Base-by-base conservation (phyloP, 2,797 vertebrate genomes). In the Notolabrus celidotus region DNA sequence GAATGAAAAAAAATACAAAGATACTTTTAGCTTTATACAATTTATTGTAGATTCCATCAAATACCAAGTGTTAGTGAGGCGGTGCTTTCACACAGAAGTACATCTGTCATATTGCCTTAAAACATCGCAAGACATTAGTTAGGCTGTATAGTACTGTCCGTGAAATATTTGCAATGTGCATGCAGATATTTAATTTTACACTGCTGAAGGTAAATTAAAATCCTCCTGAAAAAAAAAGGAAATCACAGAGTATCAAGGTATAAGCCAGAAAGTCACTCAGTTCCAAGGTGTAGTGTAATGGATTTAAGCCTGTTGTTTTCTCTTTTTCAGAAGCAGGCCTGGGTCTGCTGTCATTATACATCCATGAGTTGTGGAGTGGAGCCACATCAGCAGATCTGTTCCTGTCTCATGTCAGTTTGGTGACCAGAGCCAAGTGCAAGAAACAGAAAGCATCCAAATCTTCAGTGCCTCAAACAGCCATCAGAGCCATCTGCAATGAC, bases 331-430 rank as follows among this genome's bases (percentile, higher is more conserved):
- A 91, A 29, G 86, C 89, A 0, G 92, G 92, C 0, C 74, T 93
- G 74, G 83, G 74, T 27, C 76, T 95, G 58, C 60, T 92, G 66
- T 91, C 93, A 0, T 29, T 91, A 64, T 94, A 94, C 84, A 67
- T 94, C 69, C 88, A 91, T 64, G 94, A 95, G 71, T 12, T 91
- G 69, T 95, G 92, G 94, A 93, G 88, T 2, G 93, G 92, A 41
- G 88, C 87, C 8, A 3, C 43, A 0, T 88, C 89, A 1, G 76
- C 93, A 7, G 83, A 90, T 22, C 80, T 94, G 46, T 92, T 95
- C 74, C 78, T 92, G 67, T 81, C 76, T 23, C 93, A 95, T 10
- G 83, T 92, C 57, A 11, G 19, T 36, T 71, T 91, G 71, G 84
- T 95, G 62, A 81, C 70, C 31, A 52, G 34, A 74, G 20, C 77